Conservation (phyloP, 2,113 vertebrate species). For the Recurvirostra avosetta region DNA sequence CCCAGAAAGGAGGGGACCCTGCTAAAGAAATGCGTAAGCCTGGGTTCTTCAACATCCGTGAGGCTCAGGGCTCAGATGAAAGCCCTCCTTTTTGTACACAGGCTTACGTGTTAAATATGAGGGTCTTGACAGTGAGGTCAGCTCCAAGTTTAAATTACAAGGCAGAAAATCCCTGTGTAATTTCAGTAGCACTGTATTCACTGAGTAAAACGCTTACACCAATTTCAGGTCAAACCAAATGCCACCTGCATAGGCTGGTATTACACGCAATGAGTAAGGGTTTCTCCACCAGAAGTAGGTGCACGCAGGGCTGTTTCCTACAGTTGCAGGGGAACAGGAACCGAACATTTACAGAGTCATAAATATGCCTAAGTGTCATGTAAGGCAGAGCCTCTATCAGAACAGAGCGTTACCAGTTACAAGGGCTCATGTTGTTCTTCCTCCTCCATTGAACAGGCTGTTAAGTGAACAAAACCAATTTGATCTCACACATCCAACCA, state of each 20-base stretch:
- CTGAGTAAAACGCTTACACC: background rate
- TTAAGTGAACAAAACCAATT: conserved; percentile 58
- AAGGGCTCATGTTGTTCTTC: background rate
- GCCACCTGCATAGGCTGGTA: background rate
- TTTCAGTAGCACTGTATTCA: background rate
- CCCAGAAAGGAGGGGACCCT: background rate
- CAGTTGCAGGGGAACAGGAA: background rate
- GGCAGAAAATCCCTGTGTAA: background rate
- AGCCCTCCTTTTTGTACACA: background rate
- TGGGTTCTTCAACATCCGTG: background rate
- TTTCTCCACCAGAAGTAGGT: background rate
- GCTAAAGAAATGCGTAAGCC: background rate
- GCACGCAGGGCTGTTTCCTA: background rate
- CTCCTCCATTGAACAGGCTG: conserved; percentile 3
- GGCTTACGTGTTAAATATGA: background rate
- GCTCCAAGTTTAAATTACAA: background rate
- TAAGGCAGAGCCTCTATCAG: background rate
- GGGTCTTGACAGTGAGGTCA: background rate
- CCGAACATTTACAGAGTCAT: background rate
- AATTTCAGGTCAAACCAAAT: background rate
- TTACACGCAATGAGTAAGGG: background rate
- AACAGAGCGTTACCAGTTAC: background rate
- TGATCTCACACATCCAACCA: conserved; percentile 33
- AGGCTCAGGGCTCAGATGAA: background rate
- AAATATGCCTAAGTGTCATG: background rate